Evolutionary conservation across 2,797 vertebrate species (phyloP).

Genomic region (Cetoscarus ocellatus): DNA sequence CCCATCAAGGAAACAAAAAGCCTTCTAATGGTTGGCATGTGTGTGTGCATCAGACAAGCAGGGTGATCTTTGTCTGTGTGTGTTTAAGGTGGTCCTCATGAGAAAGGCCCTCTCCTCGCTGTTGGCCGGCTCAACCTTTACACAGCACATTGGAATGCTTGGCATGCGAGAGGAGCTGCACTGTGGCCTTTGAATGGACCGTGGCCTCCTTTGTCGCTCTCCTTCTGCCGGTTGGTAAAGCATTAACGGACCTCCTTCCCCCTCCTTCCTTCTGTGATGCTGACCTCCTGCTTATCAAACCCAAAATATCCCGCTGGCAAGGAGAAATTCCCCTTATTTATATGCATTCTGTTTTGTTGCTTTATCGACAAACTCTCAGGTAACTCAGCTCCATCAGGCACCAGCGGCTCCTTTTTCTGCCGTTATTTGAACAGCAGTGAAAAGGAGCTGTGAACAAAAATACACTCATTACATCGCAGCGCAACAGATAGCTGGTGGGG

Average conservation of each 20-base stretch:
- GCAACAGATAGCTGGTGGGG: slow-evolving; percentile 39
- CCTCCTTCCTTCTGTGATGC: slow-evolving; percentile 49
- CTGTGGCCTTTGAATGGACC: slow-evolving; percentile 83
- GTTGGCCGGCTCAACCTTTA: slow-evolving; percentile 83
- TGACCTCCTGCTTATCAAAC: slow-evolving; percentile 63
- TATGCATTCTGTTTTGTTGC: slow-evolving; percentile 19
- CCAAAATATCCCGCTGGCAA: slow-evolving; percentile 57
- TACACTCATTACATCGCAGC: slow-evolving; percentile 30
- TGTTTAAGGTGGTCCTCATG: slow-evolving; percentile 76
- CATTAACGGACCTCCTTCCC: slow-evolving; percentile 69
- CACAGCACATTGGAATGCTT: slow-evolving; percentile 90
- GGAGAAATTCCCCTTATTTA: slow-evolving; percentile 44
- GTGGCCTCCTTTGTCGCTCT: slow-evolving; percentile 83
- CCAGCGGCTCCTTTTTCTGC: slow-evolving; percentile 16
- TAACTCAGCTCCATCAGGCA: slow-evolving; percentile 12
- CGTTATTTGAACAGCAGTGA: slow-evolving; percentile 34
- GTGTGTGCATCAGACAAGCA: slow-evolving; percentile 31
- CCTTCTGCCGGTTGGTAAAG: slow-evolving; percentile 80
- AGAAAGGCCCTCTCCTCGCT: slow-evolving; percentile 75
- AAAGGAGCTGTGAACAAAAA: slow-evolving; percentile 35
- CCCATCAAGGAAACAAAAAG: slow-evolving; percentile 16
- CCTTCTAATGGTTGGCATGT: slow-evolving; percentile 17
- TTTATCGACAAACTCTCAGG: slow-evolving; percentile 31
- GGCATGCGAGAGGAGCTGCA: slow-evolving; percentile 83
- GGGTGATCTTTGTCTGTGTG: slow-evolving; percentile 59